Evolutionary conservation across 2,797 vertebrate genomes (phyloP), one percentile per base, ranked within the genome.

Genomic region (Parambassis ranga): DNA sequence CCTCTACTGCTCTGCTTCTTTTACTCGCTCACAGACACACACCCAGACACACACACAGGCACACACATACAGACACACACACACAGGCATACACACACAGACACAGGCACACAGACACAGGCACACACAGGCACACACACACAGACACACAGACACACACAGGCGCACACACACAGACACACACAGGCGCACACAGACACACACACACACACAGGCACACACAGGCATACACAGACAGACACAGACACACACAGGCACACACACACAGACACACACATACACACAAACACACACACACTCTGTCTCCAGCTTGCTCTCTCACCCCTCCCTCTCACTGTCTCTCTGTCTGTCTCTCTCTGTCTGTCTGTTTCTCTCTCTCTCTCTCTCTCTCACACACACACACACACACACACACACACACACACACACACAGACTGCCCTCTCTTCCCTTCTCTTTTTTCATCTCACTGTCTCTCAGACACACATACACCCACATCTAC

Each of bases 381-480:
- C 49, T 36, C 56, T 32, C 66, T 52, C 59, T 65, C 65, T 52
- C 60, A 66, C 55, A 52, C 73, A 46, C 55, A 50, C 77, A 38
- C 64, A 33, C 60, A 28, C 26, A 46, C 67, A 39, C 48, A 57
- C 71, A 61, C 42, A 61, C 55, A 41, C 65, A 52, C 62, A 52
- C 42, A 50, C 58, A 53, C 66, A 38, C 58, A 35, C 53, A 38
- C 64, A 24, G 58, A 65, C 69, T 81, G 69, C 85, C 70, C 78
- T 83, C 78, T 84, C 77, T 83, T 83, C 70, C 74, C 63, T 74
- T 76, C 69, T 77, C 65, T 82, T 81, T 80, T 77, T 83, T 73
- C 68, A 71, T 81, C 76, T 59, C 71, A 65, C 67, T 62, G 50
- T 78, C 59, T 65, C 71, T 67, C 75, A 83, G 57, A 82, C 79